Evolutionary conservation across 2,113 vertebrate species (phyloP).

Genomic region (Pteronura brasiliensis): DNA sequence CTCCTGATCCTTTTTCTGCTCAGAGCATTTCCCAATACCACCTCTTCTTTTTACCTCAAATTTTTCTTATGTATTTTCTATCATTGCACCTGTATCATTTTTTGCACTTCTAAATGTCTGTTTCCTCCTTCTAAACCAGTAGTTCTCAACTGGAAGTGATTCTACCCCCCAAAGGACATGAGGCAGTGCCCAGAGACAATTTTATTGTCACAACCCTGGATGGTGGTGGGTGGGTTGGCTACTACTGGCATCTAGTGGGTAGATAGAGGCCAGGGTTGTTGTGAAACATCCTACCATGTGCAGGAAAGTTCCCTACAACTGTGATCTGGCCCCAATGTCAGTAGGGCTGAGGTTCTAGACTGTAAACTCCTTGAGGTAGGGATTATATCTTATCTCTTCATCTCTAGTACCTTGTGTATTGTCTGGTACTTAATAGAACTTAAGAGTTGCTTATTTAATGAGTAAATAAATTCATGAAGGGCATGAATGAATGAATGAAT

Average conservation of each 20-base stretch:
- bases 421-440: background rate
- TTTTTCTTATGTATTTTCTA: background rate
- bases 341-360: background rate
- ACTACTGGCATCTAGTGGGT: background rate
- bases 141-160: background rate
- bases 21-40: background rate
- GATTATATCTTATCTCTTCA: background rate
- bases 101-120: background rate
- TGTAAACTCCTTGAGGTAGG: background rate
- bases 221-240: background rate
- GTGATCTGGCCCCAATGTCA: background rate
- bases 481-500: background rate
- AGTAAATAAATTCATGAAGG: background rate
- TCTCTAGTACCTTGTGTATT: background rate
- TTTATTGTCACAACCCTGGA: background rate
- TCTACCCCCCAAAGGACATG: background rate
- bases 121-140: background rate
- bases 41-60: background rate
- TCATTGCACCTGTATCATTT: background rate
- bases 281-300: background rate
- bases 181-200: background rate
- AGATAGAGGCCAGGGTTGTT: background rate
- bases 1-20: background rate
- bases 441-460: background rate
- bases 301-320: background rate